These are phyloP conservation scores for Leguminivora glycinivorella DNA, from an alignment of 1,140 invertebrate genomes.

Conservation along the genomic window DNA sequence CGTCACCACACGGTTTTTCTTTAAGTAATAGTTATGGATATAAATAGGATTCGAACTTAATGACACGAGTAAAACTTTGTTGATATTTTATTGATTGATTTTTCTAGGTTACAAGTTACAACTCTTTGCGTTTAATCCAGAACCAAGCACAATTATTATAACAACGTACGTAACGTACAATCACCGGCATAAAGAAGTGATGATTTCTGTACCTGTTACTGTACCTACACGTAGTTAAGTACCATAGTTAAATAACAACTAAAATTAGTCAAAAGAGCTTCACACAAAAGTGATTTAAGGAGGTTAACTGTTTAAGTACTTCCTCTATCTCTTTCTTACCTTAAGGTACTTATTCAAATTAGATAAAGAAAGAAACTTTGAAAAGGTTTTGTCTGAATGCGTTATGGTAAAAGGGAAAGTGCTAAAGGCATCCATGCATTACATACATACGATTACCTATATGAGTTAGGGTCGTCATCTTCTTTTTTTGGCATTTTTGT, in stretches of 20 bases:
- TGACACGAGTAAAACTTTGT: too few relatives aligned
- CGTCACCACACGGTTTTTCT: too few relatives aligned
- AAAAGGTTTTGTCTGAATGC: conserved; percentile 20
- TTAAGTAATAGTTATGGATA: too few relatives aligned
- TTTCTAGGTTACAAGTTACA: too few relatives aligned
- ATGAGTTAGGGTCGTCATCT: conserved; percentile 1
- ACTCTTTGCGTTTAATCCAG: too few relatives aligned
- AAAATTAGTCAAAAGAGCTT: background rate
- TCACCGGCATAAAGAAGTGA: too few relatives aligned
- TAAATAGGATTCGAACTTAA: too few relatives aligned
- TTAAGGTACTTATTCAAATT: background rate
- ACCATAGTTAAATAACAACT: background rate
- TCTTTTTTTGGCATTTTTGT: background rate
- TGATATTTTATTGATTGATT: too few relatives aligned
- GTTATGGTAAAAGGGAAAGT: conserved; percentile 22
- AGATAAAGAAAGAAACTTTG: conserved; percentile 8
- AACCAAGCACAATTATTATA: too few relatives aligned
- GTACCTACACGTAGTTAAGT: too few relatives aligned
- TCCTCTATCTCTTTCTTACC: background rate
- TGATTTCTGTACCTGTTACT: too few relatives aligned
- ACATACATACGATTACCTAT: background rate
- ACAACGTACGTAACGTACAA: too few relatives aligned
- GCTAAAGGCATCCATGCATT: conserved; percentile 12
- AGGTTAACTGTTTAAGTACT: conserved; percentile 12
- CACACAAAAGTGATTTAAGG: background rate